Conservation (phyloP, 2,797 vertebrate species). For the Merluccius polli region DNA sequence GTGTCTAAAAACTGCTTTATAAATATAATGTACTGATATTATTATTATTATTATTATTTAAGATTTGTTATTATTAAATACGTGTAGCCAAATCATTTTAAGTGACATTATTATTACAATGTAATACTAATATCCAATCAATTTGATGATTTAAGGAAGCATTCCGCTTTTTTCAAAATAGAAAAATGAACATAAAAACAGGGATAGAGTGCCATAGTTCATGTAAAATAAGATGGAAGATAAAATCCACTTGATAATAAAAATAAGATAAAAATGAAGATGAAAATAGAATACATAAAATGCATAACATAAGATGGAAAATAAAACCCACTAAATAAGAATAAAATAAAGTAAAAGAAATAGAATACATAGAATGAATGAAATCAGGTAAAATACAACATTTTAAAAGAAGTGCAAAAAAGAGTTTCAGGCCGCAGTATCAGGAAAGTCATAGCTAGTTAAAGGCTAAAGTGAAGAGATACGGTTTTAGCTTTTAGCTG, state of each 20-base stretch:
- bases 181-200: not conserved
- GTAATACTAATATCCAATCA: too few species aligned
- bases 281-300: not conserved
- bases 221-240: not conserved
- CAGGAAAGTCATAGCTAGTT: not conserved
- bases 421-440: conserved; percentile 1
- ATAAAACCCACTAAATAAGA: not conserved
- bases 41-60: too few species aligned
- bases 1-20: too few species aligned
- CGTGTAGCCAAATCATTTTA: too few species aligned
- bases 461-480: conserved; percentile 2
- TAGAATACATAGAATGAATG: conserved; percentile 1
- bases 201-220: not conserved
- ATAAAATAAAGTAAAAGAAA: not conserved
- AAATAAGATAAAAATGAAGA: not conserved
- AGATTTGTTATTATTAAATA: too few species aligned
- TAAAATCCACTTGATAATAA: not conserved
- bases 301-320: too few species aligned
- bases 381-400: conserved; percentile 4
- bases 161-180: not conserved
- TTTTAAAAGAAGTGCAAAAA: conserved; percentile 3
- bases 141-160: too few species aligned
- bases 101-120: too few species aligned
- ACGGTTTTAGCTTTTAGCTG: not conserved
- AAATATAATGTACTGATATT: too few species aligned